phyloP scores from a whole-genome alignment of 35 echinoderm and acorn worm species.

The Hemicentrotus pulcherrimus region DNA sequence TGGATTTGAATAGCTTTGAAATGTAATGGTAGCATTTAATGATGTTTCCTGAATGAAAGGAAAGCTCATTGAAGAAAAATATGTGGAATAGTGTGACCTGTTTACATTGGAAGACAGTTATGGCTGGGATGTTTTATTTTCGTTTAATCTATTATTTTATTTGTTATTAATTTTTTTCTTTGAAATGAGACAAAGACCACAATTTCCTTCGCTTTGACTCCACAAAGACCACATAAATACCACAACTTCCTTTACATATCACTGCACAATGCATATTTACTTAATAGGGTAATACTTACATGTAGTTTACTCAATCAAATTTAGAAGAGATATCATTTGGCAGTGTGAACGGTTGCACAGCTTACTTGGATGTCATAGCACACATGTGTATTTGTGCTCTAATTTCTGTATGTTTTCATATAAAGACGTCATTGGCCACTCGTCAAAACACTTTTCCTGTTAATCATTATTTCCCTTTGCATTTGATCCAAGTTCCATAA shows the following conservation, averaged over 20 bases:
- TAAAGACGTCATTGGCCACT: background rate
- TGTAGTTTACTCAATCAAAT: background rate
- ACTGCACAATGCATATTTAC: background rate
- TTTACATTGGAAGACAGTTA: background rate
- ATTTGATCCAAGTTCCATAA: background rate
- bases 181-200: no score
- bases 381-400: background rate
- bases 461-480: conserved; percentile 1
- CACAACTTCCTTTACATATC: background rate
- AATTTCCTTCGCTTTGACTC: no score
- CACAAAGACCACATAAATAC: background rate
- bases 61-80: no score
- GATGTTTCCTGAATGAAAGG: background rate
- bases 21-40: background rate
- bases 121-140: no score
- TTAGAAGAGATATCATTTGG: background rate
- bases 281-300: background rate
- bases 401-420: background rate
- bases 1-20: background rate
- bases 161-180: no score
- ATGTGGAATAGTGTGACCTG: background rate
- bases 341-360: background rate
- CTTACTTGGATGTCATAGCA: background rate
- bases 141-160: no score
- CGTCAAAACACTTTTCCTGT: background rate